Evolutionary conservation across 2,113 vertebrate species (phyloP), one percentile per base, ranked within the genome.

Genomic region (Leucoraja erinaceus): DNA sequence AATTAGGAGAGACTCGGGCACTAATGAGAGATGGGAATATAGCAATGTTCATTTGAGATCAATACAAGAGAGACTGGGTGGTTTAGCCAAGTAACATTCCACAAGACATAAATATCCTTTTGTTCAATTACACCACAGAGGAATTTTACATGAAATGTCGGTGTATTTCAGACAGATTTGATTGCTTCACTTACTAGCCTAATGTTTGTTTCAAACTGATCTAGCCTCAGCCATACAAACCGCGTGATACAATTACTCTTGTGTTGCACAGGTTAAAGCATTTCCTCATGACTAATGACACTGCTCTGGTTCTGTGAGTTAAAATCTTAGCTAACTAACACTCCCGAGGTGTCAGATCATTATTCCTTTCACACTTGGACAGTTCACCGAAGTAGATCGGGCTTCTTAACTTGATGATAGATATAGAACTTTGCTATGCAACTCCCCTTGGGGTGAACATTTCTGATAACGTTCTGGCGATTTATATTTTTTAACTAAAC

Each of bases 291-390:
- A 74, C 68, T 91, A 91, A 91, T 54, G 68, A 91, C 90, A 72
- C 38, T 72, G 38, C 68, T 72, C 68, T 72, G 90, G 8, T 47
- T 72, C 66, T 91, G 90, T 68, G 66, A 91, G 66, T 91, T 66
- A 68, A 91, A 91, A 91, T 54, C 90, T 91, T 74, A 91, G 66
- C 68, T 91, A 91, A 70, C 88, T 91, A 91, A 28, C 66, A 74
- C 90, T 25, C 20, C 66, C 22, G 68, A 74, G 90, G 68, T 91
- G 90, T 91, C 68, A 72, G 90, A 91, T 91, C 90, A 91, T 91
- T 91, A 72, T 74, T 91, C 90, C 72, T 91, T 91, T 91, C 90
- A 91, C 90, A 91, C 90, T 91, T 91, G 90, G 90, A 91, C 90
- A 72, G 66, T 72, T 91, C 68, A 28, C 66, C 14, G 33, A 91